Conservation (phyloP, 2,113 vertebrate genomes). For the Gavialis gangeticus region DNA sequence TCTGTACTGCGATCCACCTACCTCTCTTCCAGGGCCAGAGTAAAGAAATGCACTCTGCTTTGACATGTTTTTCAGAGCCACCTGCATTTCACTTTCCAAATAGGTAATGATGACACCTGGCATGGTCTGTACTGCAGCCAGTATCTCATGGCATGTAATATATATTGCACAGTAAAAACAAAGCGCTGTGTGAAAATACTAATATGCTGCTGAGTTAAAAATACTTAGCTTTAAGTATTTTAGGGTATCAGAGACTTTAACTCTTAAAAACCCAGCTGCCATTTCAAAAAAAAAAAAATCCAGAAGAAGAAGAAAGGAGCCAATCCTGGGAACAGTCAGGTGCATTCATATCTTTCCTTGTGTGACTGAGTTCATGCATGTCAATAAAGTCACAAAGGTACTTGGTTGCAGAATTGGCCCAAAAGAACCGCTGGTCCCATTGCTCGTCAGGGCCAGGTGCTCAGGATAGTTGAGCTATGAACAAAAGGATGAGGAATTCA, state of each 20-base stretch:
- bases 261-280: background rate
- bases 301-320: background rate
- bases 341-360: background rate
- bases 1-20: constrained; percentile 58
- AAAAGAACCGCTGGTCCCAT: background rate
- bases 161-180: background rate
- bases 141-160: background rate
- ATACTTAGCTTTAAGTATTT: background rate
- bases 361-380: rapidly evolving
- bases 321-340: rapidly evolving
- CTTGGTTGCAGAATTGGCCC: background rate
- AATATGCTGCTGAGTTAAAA: background rate
- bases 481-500: background rate
- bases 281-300: background rate
- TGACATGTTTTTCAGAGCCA: constrained; percentile 13
- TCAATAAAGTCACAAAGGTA: background rate
- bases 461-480: background rate
- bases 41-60: constrained; percentile 19
- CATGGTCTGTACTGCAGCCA: background rate
- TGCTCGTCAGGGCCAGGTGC: background rate
- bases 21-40: constrained; percentile 14
- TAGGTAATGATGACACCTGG: constrained; percentile 11
- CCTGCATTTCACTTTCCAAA: constrained; percentile 47
- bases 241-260: background rate
- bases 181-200: background rate